Conservation (phyloP, 1,140 invertebrate species). For the Scaptomyza graminum region DNA sequence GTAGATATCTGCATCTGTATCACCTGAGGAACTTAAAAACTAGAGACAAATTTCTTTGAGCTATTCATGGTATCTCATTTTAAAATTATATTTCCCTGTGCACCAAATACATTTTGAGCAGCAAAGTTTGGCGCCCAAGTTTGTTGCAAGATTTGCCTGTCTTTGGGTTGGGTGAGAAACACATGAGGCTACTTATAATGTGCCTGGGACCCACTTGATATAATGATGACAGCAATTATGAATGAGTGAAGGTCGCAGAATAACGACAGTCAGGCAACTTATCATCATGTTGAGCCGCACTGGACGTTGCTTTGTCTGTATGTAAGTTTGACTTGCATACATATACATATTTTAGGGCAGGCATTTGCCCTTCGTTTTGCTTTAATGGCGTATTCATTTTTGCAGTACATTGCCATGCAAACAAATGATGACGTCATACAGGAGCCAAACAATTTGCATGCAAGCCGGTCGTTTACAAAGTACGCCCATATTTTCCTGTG, state of each 20-base stretch:
- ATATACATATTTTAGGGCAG: slow-evolving; percentile 43
- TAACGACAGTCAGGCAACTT: slow-evolving; percentile 70
- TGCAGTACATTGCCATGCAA: slow-evolving; percentile 40
- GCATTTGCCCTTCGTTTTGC: slow-evolving; percentile 21
- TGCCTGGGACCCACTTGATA: slow-evolving; percentile 60
- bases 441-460: slow-evolving; percentile 62
- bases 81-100: neutral
- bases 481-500: slow-evolving; percentile 5
- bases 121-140: neutral
- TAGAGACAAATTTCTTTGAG: neutral
- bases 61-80: neutral
- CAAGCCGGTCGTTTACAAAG: slow-evolving; percentile 60
- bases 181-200: slow-evolving; percentile 13
- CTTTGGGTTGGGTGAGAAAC: too few species aligned
- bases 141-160: slow-evolving; percentile 1
- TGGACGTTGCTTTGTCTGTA: slow-evolving; percentile 25
- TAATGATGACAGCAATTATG: slow-evolving; percentile 81
- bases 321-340: neutral
- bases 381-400: slow-evolving; percentile 26
- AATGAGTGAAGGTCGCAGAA: slow-evolving; percentile 72
- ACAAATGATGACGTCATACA: slow-evolving; percentile 63
- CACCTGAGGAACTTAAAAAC: neutral
- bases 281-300: slow-evolving; percentile 57
- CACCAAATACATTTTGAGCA: neutral
- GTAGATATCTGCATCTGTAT: neutral